Conservation (phyloP, 2,888 invertebrate genomes). For the Troides aeacus region DNA sequence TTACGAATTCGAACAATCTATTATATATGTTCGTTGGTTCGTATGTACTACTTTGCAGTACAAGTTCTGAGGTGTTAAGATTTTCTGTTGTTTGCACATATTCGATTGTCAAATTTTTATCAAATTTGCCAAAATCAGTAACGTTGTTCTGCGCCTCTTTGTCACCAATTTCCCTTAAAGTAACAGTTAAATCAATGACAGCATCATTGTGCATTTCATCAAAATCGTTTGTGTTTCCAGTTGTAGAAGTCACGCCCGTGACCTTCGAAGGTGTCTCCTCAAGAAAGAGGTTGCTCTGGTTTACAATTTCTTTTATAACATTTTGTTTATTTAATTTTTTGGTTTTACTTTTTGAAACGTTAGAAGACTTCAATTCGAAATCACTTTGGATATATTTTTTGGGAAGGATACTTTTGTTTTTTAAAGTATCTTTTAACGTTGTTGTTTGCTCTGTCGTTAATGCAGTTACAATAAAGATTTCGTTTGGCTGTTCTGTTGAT, state of each 20-base stretch:
- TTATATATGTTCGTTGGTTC: background rate
- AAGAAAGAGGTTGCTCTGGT: constrained; percentile 3
- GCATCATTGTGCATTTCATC: constrained; percentile 16
- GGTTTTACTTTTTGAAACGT: constrained; percentile 39
- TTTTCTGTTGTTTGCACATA: constrained; percentile 1
- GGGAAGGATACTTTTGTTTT: constrained; percentile 50
- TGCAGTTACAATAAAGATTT: constrained; percentile 38
- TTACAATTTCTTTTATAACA: background rate
- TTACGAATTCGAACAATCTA: constrained; percentile 38
- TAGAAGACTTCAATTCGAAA: constrained; percentile 48
- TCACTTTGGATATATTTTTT: constrained; percentile 66
- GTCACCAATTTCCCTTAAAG: constrained; percentile 27
- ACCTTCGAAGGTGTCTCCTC: background rate
- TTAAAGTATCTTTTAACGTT: constrained; percentile 40
- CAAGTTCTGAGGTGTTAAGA: constrained; percentile 2
- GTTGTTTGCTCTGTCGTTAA: constrained; percentile 36
- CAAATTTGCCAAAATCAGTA: constrained; percentile 21
- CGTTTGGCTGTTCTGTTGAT: constrained; percentile 29
- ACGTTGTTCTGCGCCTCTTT: constrained; percentile 31
- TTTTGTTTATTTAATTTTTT: constrained; percentile 13
- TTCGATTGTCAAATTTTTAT: constrained; percentile 2
- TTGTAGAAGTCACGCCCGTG: background rate
- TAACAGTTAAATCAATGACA: constrained; percentile 27
- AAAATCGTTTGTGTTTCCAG: background rate
- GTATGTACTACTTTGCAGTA: background rate